Base-by-base conservation (phyloP, 2,113 vertebrate species). In the Eublepharis macularius region DNA sequence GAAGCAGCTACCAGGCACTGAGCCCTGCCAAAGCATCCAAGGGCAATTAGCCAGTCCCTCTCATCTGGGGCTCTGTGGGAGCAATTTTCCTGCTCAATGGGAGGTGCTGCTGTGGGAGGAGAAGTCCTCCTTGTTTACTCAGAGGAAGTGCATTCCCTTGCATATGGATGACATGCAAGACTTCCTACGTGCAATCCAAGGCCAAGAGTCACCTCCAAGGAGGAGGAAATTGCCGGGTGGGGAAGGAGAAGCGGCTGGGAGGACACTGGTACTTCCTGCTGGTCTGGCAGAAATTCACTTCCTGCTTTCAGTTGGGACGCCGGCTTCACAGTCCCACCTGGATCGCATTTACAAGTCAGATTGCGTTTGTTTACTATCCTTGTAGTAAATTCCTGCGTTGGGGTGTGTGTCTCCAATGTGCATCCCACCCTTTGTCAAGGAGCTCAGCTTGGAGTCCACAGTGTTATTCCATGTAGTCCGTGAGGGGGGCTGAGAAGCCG, bases 71-170 rank as follows among this genome's bases (percentile, higher is more conserved):
- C 72, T 79, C 81, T 51, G 29, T 88, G 89, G 92, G 87, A 83
- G 83, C 90, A 90, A 32, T 84, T 90, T 90, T 92, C 88, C 90
- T 89, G 68, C 82, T 91, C 76, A 86, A 60, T 1, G 83, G 91
- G 87, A 90, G 85, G 91, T 89, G 91, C 90, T 88, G 92, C 93
- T 88, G 92, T 81, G 91, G 93, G 92, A 94, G 91, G 91, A 92
- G 89, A 94, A 87, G 88, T 86, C 83, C 75, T 39, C 89, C 89
- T 89, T 92, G 91, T 86, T 92, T 94, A 94, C 92, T 93, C 94
- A 93, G 93, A 94, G 94, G 94, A 95, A 95, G 85, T 87, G 66
- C 88, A 21, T 93, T 93, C 90, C 78, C 80, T 4, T 87, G 84
- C 88, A 90, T 83, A 5, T 83, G 86, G 83, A 76, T 80, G 89